Evolutionary conservation across 2,888 invertebrate genomes (phyloP), one percentile per base, ranked within the genome.

Genomic region (Lomographa bimaculata): DNA sequence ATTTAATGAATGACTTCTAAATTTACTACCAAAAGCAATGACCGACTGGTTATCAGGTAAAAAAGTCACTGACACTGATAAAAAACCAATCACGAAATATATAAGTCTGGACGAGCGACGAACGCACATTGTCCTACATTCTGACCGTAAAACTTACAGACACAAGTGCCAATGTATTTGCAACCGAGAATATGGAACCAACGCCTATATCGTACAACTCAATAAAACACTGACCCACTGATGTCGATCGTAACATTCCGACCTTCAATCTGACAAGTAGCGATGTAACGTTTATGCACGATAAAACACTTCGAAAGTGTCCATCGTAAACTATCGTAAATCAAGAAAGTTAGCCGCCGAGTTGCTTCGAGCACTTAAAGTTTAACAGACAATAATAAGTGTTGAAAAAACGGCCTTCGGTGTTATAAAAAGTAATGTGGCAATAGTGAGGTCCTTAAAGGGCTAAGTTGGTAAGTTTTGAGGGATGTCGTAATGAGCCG

Each of bases 301-400:
- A 87, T 89, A 89, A 89, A 87, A 85, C 86, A 84, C 84, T 86
- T 78, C 73, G 76, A 64, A 85, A 82, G 78, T 78, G 74, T 80
- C 77, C 65, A 62, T 84, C 86, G 79, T 89, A 86, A 87, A 86
- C 77, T 66, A 62, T 84, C 86, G 79, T 89, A 86, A 87, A 86
- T 87, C 86, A 86, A 69, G 60, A 85, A 89, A 89, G 78, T 87
- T 85, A 82, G 78, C 78, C 81, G 81, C 76, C 76, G n/a, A n/a
- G n/a, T n/a, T n/a, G n/a, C n/a, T n/a, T n/a, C n/a, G 71, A 86
- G 82, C 83, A 85, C 86, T 87, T 87, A 86, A 89, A 87, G 73
- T 89, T 89, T 89, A 87, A 87, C 86, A 81, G 85, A 82, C 81
- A 85, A 85, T 86, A 86, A 86, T 86, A 84, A 83, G 82, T 70